Conservation (phyloP, 1,140 invertebrate species). For the Meloidogyne floridensis region DNA sequence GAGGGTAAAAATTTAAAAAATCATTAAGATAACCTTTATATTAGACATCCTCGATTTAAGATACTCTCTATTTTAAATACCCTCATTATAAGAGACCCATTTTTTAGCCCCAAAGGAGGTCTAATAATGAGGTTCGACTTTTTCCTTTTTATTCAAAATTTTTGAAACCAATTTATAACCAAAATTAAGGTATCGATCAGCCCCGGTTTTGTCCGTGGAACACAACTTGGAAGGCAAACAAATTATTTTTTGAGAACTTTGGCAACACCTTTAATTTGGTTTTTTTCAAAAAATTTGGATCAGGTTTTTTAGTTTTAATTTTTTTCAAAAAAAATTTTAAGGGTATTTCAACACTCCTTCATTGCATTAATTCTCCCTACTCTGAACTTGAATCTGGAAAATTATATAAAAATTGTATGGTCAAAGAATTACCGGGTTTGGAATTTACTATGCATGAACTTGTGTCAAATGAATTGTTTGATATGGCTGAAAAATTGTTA, state of each 20-base stretch:
- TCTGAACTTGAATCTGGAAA: constrained; percentile 30
- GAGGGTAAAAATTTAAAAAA: too few relatives aligned
- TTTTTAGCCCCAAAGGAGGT: constrained; percentile 25
- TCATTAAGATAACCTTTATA: too few relatives aligned
- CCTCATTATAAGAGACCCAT: neutral
- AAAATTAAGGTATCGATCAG: neutral
- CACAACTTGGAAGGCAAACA: constrained; percentile 45
- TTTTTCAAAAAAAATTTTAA: constrained; percentile 15
- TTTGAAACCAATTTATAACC: constrained; percentile 1
- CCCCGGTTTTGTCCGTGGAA: constrained; percentile 49
- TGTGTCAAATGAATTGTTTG: constrained; percentile 2
- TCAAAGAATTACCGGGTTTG: neutral
- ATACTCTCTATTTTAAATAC: too few relatives aligned
- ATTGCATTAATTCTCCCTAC: constrained; percentile 30
- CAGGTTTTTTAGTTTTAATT: constrained; percentile 20
- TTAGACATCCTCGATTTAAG: too few relatives aligned
- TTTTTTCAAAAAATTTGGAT: constrained; percentile 43
- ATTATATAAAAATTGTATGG: constrained; percentile 33
- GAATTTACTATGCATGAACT: constrained; percentile 6
- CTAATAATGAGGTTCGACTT: too few relatives aligned
- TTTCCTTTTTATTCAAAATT: neutral
- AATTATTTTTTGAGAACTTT: constrained; percentile 34
- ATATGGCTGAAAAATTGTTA: constrained; percentile 40
- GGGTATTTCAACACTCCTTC: constrained; percentile 39
- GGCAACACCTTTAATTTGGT: constrained; percentile 42